Percentiles rank a stretch among this genome's conserved stretches.
Evolutionary conservation across 1,140 invertebrate genomes (phyloP).

Genomic region (Bilobella aurantiaca): DNA sequence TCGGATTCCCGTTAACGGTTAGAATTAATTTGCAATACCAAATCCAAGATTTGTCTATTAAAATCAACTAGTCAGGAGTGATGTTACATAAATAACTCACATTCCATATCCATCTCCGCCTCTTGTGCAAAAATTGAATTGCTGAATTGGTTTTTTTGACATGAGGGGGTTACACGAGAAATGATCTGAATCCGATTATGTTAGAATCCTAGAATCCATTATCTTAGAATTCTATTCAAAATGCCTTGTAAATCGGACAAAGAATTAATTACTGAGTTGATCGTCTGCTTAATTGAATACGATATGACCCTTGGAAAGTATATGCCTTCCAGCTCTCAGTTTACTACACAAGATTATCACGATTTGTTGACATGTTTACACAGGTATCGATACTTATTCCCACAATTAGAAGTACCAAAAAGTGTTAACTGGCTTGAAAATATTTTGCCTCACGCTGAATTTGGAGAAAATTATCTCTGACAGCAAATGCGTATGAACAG

Average conservation of each 20-base stretch:
- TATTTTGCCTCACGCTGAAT: not conserved
- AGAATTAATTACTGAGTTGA: not conserved
- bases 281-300: not conserved
- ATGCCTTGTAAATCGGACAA: not conserved
- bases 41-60: too few species aligned
- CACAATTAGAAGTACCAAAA: not conserved
- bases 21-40: too few species aligned
- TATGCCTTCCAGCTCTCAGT: not conserved
- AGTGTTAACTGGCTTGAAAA: conserved; percentile 9
- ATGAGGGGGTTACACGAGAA: too few species aligned
- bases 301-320: not conserved
- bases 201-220: too few species aligned
- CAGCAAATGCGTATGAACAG: conserved; percentile 1
- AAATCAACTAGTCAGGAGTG: too few species aligned
- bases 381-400: not conserved
- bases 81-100: too few species aligned
- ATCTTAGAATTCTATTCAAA: not conserved
- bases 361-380: not conserved
- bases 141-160: too few species aligned
- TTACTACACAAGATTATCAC: too few species aligned
- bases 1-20: too few species aligned
- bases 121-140: too few species aligned
- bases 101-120: too few species aligned
- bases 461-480: conserved; percentile 1
- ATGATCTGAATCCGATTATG: too few species aligned